These are phyloP conservation scores for Pachyuromys duprasi DNA, from an alignment of 2,797 vertebrate genomes.

Conservation along the genomic window DNA sequence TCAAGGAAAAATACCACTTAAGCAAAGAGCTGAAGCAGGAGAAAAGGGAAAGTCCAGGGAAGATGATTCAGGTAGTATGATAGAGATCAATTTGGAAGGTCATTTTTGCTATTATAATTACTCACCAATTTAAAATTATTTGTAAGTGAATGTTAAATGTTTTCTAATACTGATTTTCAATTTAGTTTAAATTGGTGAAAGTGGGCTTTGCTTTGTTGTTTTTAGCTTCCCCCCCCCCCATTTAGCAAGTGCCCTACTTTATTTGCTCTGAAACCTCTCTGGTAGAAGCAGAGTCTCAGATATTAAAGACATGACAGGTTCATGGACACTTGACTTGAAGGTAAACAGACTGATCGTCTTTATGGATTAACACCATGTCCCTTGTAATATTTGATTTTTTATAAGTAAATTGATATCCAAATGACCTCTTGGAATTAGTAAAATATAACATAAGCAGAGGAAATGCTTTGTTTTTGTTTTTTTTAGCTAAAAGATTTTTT, in stretches of 20 bases:
- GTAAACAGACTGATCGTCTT: background rate
- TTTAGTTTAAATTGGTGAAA: background rate
- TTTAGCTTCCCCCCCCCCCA: background rate
- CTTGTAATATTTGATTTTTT: slow-evolving; percentile 18
- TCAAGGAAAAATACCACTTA: background rate
- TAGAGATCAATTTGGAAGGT: background rate
- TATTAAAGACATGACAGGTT: background rate
- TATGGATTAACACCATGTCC: background rate
- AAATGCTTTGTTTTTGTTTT: background rate
- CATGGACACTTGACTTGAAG: background rate
- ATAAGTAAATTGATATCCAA: slow-evolving; percentile 11
- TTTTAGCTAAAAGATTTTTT: background rate
- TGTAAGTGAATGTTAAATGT: background rate
- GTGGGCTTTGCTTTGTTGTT: background rate
- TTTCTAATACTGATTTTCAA: background rate
- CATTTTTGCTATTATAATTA: background rate
- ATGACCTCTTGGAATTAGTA: background rate
- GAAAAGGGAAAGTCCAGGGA: background rate
- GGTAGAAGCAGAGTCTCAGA: background rate
- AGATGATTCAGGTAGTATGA: background rate
- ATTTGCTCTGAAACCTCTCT: background rate
- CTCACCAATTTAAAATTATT: background rate
- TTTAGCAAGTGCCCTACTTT: background rate
- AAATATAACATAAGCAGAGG: background rate
- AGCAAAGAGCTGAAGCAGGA: background rate